Conservation (phyloP, 2,113 vertebrate genomes). For the Ellobius talpinus region DNA sequence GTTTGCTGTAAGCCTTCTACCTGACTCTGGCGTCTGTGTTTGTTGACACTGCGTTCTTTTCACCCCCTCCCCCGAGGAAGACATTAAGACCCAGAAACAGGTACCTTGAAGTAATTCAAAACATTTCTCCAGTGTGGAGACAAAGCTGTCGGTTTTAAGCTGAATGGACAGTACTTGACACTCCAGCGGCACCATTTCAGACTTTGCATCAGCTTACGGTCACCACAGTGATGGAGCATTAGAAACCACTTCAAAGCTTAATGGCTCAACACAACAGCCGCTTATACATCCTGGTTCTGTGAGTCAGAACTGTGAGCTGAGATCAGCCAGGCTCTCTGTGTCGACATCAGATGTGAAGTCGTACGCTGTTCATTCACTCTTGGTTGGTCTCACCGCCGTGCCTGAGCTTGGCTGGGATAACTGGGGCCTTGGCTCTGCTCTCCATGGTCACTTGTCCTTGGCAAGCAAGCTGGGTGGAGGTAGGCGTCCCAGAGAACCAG, state of each 20-base stretch:
- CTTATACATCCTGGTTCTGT: not conserved
- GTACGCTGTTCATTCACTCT: not conserved
- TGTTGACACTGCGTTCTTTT: too few species aligned
- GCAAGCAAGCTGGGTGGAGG: not conserved
- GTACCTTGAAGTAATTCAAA: not conserved
- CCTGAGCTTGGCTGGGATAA: not conserved
- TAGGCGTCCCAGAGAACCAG: not conserved
- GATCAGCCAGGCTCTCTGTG: not conserved
- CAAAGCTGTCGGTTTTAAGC: not conserved
- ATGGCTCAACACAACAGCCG: slow-evolving; percentile 15
- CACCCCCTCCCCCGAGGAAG: too few species aligned
- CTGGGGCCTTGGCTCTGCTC: not conserved
- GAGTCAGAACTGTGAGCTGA: not conserved
- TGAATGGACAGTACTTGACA: not conserved
- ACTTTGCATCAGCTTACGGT: not conserved
- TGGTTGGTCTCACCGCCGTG: not conserved
- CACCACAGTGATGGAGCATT: not conserved
- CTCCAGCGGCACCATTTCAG: not conserved
- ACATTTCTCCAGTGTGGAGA: not conserved
- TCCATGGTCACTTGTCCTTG: not conserved
- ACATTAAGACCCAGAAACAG: too few species aligned
- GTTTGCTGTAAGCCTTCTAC: too few species aligned
- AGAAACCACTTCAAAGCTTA: slow-evolving; percentile 27
- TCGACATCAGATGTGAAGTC: not conserved
- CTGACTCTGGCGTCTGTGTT: too few species aligned